These are phyloP conservation scores for Azemiops feae DNA, from an alignment of 2,113 vertebrate species.

Conservation along the genomic window DNA sequence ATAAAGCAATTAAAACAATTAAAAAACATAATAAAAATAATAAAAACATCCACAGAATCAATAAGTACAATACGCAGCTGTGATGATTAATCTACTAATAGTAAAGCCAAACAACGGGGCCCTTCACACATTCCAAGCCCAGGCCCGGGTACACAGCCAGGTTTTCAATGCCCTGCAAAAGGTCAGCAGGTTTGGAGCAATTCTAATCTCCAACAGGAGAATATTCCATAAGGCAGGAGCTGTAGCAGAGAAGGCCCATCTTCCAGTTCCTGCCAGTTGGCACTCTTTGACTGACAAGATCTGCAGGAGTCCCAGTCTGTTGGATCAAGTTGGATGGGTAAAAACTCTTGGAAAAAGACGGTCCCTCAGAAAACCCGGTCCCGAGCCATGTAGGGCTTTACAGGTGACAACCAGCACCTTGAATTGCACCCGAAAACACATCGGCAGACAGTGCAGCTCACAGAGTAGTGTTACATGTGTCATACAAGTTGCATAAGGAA, in stretches of 20 bases:
- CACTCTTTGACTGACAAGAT: not conserved
- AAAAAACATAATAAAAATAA: no score
- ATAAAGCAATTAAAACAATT: not conserved
- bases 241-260: not conserved
- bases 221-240: not conserved
- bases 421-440: not conserved
- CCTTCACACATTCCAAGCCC: not conserved
- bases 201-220: not conserved
- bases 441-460: not conserved
- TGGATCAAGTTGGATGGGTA: not conserved
- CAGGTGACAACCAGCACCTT: not conserved
- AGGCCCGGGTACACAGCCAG: not conserved
- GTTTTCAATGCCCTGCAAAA: not conserved
- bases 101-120: not conserved
- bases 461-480: not conserved
- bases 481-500: not conserved
- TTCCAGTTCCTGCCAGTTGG: not conserved
- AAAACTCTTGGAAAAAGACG: not conserved
- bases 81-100: not conserved
- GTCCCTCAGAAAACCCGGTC: not conserved
- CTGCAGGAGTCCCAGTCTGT: not conserved
- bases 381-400: not conserved
- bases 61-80: not conserved
- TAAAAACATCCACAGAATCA: not conserved
- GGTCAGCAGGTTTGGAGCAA: not conserved